phyloP scores from a whole-genome alignment of 2,113 vertebrate genomes.

The Typhlomys cinereus region DNA sequence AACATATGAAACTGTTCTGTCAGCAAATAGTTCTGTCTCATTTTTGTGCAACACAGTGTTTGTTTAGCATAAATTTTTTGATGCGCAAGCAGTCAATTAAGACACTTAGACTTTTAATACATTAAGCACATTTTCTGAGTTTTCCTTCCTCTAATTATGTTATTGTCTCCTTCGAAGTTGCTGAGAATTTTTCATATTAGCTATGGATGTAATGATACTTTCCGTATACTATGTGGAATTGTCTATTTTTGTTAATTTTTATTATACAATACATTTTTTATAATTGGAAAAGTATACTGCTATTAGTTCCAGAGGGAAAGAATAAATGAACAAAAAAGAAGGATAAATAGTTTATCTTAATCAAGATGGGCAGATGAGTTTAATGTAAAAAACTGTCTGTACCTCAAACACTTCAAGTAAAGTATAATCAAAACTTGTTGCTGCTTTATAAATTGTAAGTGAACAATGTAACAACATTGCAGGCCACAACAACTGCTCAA shows the following conservation, averaged over 20 bases:
- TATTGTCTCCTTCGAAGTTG: neutral
- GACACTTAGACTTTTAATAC: neutral
- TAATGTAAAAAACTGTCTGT: neutral
- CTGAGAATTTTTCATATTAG: neutral
- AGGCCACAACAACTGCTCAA: neutral
- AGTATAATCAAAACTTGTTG: neutral
- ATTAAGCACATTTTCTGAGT: neutral
- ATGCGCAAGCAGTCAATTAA: neutral
- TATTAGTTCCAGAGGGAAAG: neutral
- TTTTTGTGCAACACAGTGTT: neutral
- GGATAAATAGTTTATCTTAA: neutral
- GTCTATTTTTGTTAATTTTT: slow-evolving; percentile 13
- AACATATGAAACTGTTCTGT: neutral
- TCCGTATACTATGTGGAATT: neutral
- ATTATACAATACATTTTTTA: neutral
- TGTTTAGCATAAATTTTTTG: neutral
- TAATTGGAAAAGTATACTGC: neutral
- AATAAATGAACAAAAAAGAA: neutral
- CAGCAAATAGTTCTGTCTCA: neutral
- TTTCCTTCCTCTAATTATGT: neutral
- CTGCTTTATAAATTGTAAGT: neutral
- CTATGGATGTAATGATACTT: slow-evolving; percentile 2
- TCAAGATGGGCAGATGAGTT: neutral
- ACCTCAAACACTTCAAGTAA: neutral
- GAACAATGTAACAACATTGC: neutral